Base-by-base conservation (phyloP, 1,140 invertebrate genomes). In the Aleiodes sp. region DNA sequence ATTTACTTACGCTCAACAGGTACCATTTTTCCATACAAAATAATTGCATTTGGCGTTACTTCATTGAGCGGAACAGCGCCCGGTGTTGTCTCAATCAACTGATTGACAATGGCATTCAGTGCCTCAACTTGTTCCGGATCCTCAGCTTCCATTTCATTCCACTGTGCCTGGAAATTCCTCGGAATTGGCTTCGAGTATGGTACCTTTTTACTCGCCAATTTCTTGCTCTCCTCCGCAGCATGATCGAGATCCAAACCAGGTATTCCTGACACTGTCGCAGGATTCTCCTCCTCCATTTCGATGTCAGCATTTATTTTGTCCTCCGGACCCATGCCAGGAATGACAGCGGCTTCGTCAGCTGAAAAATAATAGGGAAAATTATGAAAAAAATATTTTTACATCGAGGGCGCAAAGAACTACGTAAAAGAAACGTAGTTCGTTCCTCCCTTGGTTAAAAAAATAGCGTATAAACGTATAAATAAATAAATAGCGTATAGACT, bases 161-260 rank as follows among this genome's bases (percentile, higher is more conserved):
- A 98, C 68, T 97, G 95, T 24, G 94, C 94, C 85, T 98, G 96
- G 86, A 98, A 99, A 78, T 96, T 96, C 74, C 94, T 92, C 2
- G 96, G 96, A 82, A 98, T 98, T 12, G 96, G 96, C 81, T 98
- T 97, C 71, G 96, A 95, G 80, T 97, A 98, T 6, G 96, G 96
- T 29, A 93, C 92, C 84, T 93, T 94, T 77, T 95, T 96, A 56
- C 88, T 87, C 28, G 88, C 86, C 10, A 81, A 77, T 62, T 92
- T 89, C 72, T 92, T 91, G 71, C 93, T 92, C 37, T 91, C 89
- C 76, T 91, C 90, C 26, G 87, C 87, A n/a, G 87, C 88, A 29
- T 91, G 89, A 78, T 94, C 93, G 74, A 96, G 89, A 86, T 97
- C 95, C 9, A 98, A 85, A 16, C 96, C 96, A 52, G 96, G 96